Conservation (phyloP, 2,797 vertebrate genomes). For the Pseudochaenichthys georgianus region DNA sequence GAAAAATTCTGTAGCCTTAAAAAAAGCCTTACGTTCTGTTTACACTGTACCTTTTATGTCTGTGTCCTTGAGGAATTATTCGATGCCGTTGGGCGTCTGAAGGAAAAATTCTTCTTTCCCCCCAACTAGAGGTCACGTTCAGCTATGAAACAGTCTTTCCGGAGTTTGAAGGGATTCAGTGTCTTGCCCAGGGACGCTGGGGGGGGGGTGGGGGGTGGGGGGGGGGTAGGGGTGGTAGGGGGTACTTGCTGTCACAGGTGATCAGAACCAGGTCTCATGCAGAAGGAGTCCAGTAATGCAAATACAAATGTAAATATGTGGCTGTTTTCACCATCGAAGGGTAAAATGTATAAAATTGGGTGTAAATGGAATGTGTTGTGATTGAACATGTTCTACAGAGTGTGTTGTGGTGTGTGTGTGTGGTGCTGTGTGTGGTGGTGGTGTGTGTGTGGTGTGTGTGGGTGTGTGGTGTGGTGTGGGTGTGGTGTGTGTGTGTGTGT, state of each 20-base stretch:
- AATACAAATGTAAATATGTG: slow-evolving; percentile 11
- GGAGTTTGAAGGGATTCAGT: slow-evolving; percentile 14
- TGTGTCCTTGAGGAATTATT: slow-evolving; percentile 12
- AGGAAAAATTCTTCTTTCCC: slow-evolving; percentile 5
- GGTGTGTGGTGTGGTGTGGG: too few species aligned
- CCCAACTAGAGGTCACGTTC: slow-evolving; percentile 6
- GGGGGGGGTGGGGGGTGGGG: too few species aligned
- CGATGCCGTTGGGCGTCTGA: not conserved
- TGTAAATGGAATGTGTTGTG: slow-evolving; percentile 69
- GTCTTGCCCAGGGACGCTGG: slow-evolving; percentile 4
- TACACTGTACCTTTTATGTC: not conserved
- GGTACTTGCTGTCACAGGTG: slow-evolving; percentile 1
- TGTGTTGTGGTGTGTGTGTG: slow-evolving; percentile 27
- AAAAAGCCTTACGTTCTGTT: not conserved
- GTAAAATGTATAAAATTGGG: slow-evolving; percentile 49
- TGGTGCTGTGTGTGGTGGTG: slow-evolving; percentile 23
- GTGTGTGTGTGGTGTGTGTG: slow-evolving; percentile 24
- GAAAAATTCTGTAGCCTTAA: too few species aligned
- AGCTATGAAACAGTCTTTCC: not conserved
- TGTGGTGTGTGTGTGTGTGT: too few species aligned
- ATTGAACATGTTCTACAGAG: slow-evolving; percentile 69
- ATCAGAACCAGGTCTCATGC: not conserved
- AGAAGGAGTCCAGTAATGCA: not conserved
- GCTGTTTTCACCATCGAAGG: not conserved
- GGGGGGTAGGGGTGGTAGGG: too few species aligned